phyloP scores from a whole-genome alignment of 2,797 vertebrate genomes.

The Kryptopterus vitreolus region DNA sequence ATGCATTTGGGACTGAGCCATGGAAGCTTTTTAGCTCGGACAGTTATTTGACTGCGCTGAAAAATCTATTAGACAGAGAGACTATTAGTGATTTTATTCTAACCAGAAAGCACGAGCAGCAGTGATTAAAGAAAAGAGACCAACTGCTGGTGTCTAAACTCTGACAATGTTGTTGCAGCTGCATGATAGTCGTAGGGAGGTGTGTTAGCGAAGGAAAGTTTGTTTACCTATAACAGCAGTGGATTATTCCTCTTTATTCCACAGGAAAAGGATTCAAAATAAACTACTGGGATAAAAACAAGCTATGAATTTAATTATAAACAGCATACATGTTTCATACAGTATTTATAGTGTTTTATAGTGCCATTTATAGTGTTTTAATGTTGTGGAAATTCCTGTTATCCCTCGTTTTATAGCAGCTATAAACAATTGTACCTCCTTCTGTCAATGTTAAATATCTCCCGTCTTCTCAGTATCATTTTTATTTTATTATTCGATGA shows the following conservation, averaged over 20 bases:
- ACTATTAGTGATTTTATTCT: not conserved
- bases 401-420: not conserved
- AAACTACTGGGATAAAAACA: no score
- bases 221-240: not conserved
- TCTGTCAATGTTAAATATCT: not conserved
- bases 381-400: not conserved
- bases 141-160: not conserved
- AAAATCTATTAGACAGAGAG: slow-evolving; percentile 6
- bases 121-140: not conserved
- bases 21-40: not conserved
- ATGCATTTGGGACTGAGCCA: slow-evolving; percentile 6
- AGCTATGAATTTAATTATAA: no score
- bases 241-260: not conserved
- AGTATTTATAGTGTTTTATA: no score
- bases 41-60: slow-evolving; percentile 7
- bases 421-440: not conserved
- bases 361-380: not conserved
- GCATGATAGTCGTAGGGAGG: not conserved
- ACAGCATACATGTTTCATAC: no score
- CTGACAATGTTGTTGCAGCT: not conserved
- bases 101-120: not conserved
- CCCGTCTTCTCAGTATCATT: not conserved
- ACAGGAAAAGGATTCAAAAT: not conserved
- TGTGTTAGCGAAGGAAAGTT: not conserved
- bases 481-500: no score